Percentiles rank a stretch among this genome's conserved stretches.
Evolutionary conservation across 2,113 vertebrate species (phyloP).

Genomic region (Recurvirostra avosetta): DNA sequence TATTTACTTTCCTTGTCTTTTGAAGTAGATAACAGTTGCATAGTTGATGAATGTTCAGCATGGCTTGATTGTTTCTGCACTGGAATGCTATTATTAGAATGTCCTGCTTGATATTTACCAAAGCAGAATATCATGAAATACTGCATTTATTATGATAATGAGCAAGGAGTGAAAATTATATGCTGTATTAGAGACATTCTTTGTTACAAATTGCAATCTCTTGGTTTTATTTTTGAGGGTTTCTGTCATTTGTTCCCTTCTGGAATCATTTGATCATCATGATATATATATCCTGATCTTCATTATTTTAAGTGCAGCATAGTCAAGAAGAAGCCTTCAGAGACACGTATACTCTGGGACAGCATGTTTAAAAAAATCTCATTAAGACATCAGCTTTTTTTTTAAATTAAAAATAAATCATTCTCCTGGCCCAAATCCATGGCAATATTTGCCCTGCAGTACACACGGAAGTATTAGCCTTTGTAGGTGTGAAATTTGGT

Average conservation of each 20-base stretch:
- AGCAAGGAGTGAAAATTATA: background rate
- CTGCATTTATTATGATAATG: background rate
- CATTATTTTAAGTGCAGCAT: background rate
- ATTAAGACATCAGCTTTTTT: background rate
- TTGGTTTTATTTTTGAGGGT: background rate
- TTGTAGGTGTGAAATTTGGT: slow-evolving; percentile 40
- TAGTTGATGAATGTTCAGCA: background rate
- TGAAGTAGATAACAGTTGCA: background rate
- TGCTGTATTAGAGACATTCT: background rate
- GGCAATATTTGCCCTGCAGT: background rate
- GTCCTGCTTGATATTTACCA: background rate
- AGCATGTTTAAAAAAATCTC: background rate
- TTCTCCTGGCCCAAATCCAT: background rate
- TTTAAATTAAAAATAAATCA: background rate
- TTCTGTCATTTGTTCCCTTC: background rate
- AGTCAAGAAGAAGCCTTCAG: background rate
- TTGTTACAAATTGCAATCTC: background rate
- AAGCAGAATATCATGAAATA: background rate
- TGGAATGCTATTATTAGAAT: background rate
- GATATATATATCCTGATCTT: background rate
- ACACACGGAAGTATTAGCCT: background rate
- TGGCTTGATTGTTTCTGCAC: background rate
- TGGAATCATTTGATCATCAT: background rate
- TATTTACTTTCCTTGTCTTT: background rate
- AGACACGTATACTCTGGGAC: background rate